These are phyloP conservation scores for Phodopus roborovskii DNA, from an alignment of 2,113 vertebrate genomes.

Conservation along the genomic window DNA sequence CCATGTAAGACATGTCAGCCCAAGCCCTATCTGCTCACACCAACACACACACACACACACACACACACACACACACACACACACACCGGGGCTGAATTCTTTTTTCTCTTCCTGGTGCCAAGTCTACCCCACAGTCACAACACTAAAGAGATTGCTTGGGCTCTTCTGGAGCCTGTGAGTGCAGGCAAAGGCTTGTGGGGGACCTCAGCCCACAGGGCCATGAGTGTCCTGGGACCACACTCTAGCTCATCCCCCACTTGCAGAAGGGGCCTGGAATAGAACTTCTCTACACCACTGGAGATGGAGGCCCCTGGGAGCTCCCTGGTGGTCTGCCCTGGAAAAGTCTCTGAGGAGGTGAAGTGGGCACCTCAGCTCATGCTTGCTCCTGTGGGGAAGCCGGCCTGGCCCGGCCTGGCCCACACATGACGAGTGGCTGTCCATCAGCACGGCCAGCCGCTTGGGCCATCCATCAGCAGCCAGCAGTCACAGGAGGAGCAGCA, in stretches of 20 bases:
- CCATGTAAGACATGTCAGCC: background rate
- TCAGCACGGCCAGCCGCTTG: constrained; percentile 74
- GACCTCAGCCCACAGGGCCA: background rate
- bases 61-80: no score
- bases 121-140: background rate
- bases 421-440: constrained; percentile 74
- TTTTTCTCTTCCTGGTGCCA: background rate
- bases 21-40: no score
- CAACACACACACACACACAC: no score
- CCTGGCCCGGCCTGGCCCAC: constrained; percentile 42
- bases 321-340: background rate
- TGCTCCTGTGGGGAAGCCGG: background rate
- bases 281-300: background rate
- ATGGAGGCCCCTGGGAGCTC: no score
- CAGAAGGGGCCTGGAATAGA: background rate
- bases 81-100: background rate
- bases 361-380: background rate
- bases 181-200: background rate
- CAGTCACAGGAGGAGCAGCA: constrained; percentile 67
- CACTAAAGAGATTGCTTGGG: no score
- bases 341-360: background rate
- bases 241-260: background rate
- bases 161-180: no score
- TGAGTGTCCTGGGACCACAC: background rate
- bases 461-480: constrained; percentile 75